A percentile compares a stretch with the other conserved stretches of the same genome.
These are phyloP conservation scores for Mylabris phalerata DNA, from an alignment of 1,140 invertebrate species.

Conservation along the genomic window DNA sequence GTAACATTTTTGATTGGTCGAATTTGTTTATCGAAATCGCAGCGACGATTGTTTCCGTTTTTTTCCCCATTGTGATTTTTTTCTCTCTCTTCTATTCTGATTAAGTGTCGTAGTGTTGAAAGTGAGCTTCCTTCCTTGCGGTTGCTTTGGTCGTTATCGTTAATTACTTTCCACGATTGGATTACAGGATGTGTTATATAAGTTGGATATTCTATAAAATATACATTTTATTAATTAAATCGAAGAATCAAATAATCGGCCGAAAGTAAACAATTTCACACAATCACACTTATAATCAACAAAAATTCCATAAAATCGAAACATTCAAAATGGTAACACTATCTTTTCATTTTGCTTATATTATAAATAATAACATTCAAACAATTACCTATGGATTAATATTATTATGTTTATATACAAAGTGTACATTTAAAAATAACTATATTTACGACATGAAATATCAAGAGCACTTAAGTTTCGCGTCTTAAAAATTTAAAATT, in stretches of 20 bases:
- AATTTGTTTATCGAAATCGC: slow-evolving; percentile 11
- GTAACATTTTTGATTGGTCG: slow-evolving; percentile 17
- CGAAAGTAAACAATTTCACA: no score
- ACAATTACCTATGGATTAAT: slow-evolving; percentile 40
- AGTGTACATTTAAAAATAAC: slow-evolving; percentile 41
- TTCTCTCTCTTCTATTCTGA: no score
- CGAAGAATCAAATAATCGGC: no score
- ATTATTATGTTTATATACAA: slow-evolving; percentile 35
- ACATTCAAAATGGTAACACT: no score
- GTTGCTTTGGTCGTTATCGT: slow-evolving; percentile 3
- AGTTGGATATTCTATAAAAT: not conserved
- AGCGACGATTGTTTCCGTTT: slow-evolving; percentile 22
- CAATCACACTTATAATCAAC: no score
- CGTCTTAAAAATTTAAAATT: slow-evolving; percentile 29
- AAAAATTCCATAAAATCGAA: no score
- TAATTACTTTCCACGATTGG: not conserved
- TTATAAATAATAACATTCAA: slow-evolving; percentile 33
- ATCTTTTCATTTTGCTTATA: no score
- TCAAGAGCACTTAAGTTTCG: slow-evolving; percentile 44
- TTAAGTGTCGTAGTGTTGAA: not conserved
- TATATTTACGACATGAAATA: slow-evolving; percentile 43
- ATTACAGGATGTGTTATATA: no score
- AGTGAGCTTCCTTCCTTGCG: slow-evolving; percentile 16
- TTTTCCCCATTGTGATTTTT: slow-evolving; percentile 10
- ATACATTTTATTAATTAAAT: slow-evolving; percentile 1